These are phyloP conservation scores for Myotis yumanensis DNA, from an alignment of 2,113 vertebrate species.

Conservation along the genomic window DNA sequence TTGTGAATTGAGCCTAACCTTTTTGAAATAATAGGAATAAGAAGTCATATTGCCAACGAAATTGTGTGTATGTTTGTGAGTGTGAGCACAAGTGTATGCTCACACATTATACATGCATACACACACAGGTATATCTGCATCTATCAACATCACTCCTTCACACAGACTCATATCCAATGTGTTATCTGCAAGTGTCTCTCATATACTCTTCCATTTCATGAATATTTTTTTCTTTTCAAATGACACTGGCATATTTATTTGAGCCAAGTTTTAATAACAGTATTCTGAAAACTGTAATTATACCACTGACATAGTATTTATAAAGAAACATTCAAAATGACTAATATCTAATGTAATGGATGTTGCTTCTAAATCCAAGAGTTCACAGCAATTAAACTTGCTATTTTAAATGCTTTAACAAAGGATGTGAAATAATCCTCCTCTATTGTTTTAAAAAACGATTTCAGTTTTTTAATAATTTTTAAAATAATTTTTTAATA, in stretches of 20 bases:
- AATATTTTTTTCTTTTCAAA: neutral
- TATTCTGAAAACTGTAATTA: neutral
- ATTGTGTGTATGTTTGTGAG: neutral
- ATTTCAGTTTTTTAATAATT: too few relatives aligned
- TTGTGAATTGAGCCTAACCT: neutral
- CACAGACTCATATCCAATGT: neutral
- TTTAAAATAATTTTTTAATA: too few relatives aligned
- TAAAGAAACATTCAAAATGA: neutral
- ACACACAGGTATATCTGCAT: neutral
- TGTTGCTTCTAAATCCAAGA: neutral
- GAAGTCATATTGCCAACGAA: neutral
- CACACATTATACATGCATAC: neutral
- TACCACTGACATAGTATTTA: neutral
- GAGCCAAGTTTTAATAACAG: neutral
- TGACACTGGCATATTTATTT: neutral
- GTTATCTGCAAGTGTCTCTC: neutral
- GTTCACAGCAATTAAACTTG: neutral
- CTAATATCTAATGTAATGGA: neutral
- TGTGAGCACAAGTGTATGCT: neutral
- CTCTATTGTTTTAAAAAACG: neutral
- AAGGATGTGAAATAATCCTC: neutral
- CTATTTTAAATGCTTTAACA: neutral
- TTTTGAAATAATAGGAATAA: constrained; percentile 13
- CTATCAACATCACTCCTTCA: neutral
- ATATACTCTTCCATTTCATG: neutral